These are phyloP conservation scores for Dendrocopos noguchii DNA, from an alignment of 2,113 vertebrate species.

Conservation along the genomic window DNA sequence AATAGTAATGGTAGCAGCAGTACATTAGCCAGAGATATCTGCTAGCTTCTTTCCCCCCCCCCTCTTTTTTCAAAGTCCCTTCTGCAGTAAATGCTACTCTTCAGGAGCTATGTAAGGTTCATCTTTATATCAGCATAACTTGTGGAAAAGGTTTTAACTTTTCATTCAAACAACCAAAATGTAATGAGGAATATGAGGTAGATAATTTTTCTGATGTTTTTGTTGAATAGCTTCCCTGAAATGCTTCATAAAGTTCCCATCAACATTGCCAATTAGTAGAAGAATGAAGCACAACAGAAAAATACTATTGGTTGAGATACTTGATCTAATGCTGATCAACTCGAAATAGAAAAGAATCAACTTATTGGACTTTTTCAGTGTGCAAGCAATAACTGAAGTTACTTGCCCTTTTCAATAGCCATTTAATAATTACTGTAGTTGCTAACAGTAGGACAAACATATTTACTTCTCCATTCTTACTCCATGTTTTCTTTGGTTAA, in stretches of 20 bases:
- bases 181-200: background rate
- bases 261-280: constrained; percentile 7
- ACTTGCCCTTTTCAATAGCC: background rate
- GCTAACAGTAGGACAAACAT: background rate
- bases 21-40: background rate
- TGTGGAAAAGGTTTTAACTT: background rate
- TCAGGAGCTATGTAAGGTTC: background rate
- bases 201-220: background rate
- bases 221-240: constrained; percentile 25
- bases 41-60: too few relatives aligned
- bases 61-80: background rate
- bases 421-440: background rate
- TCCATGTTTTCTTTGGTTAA: background rate
- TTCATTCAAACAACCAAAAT: background rate
- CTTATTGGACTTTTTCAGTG: background rate
- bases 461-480: background rate
- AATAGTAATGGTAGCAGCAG: background rate
- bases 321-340: constrained; percentile 15
- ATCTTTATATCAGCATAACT: background rate
- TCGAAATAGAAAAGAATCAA: background rate
- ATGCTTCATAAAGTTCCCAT: constrained; percentile 3
- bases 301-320: background rate
- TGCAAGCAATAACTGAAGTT: background rate
- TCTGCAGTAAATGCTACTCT: background rate
- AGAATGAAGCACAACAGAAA: constrained; percentile 27